These are phyloP conservation scores for Acrossocheilus fasciatus DNA, from an alignment of 2,797 vertebrate genomes.

Conservation along the genomic window DNA sequence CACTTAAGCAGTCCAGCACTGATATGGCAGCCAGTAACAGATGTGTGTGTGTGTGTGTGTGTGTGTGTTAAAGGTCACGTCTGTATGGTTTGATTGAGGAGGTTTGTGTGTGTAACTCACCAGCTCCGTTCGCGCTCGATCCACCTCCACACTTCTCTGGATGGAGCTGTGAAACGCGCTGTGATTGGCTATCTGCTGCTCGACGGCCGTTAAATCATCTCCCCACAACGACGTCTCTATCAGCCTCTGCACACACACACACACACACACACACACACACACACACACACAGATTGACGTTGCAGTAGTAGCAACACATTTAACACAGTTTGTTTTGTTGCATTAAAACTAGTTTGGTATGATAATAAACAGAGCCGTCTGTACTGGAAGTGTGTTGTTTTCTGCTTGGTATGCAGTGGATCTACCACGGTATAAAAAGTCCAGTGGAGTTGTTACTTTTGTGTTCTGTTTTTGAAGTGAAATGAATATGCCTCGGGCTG, in stretches of 20 bases:
- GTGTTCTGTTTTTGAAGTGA: no score
- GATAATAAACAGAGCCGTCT: no score
- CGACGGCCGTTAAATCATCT: slow-evolving; percentile 82
- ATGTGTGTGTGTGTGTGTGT: neutral
- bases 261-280: neutral
- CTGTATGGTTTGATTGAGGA: neutral
- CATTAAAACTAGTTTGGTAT: no score
- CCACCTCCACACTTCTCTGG: slow-evolving; percentile 83
- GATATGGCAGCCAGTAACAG: no score
- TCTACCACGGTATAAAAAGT: no score
- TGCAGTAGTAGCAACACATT: neutral
- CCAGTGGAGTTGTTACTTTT: no score
- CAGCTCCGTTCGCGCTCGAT: slow-evolving; percentile 87
- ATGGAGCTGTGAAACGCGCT: slow-evolving; percentile 86
- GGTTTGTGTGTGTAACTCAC: slow-evolving; percentile 72
- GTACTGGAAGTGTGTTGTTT: no score
- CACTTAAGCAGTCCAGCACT: no score
- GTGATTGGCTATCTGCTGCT: slow-evolving; percentile 86
- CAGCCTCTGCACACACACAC: slow-evolving; percentile 78
- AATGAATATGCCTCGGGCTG: no score
- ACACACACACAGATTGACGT: neutral
- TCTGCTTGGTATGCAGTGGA: no score
- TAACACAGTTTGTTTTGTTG: no score
- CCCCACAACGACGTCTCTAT: slow-evolving; percentile 89
- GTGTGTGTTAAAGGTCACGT: neutral